phyloP scores from a whole-genome alignment of 1,140 invertebrate species.

The Diplogasteroides magnus region DNA sequence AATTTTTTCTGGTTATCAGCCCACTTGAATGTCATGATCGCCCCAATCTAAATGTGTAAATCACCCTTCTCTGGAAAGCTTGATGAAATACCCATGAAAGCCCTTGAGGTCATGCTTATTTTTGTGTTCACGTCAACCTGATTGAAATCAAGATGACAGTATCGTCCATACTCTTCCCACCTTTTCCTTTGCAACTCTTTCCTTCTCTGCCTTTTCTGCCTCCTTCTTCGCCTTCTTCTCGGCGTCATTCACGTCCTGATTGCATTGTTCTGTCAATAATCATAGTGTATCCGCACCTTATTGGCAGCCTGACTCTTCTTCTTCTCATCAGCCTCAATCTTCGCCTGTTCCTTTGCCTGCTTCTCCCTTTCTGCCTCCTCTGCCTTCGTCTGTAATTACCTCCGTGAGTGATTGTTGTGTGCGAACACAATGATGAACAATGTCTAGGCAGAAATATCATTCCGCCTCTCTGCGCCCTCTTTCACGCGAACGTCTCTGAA shows the following conservation, averaged over 20 bases:
- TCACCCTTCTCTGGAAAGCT: too few species aligned
- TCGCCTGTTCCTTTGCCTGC: neutral
- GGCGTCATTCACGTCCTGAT: neutral
- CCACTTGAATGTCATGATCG: too few species aligned
- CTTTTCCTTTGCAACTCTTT: neutral
- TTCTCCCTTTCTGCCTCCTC: neutral
- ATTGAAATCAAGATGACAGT: too few species aligned
- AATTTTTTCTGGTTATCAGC: too few species aligned
- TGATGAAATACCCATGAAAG: too few species aligned
- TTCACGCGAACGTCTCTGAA: too few species aligned
- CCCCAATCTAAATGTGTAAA: too few species aligned
- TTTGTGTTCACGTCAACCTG: too few species aligned
- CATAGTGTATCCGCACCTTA: neutral
- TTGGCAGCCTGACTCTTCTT: neutral
- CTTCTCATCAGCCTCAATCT: neutral
- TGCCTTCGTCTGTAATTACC: neutral
- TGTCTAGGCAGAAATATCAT: neutral
- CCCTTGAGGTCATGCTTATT: too few species aligned
- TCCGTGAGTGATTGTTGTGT: neutral
- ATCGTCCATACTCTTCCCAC: too few species aligned
- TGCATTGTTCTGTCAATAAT: neutral
- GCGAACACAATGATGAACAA: neutral
- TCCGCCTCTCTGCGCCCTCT: neutral
- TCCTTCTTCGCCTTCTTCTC: neutral
- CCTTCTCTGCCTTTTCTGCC: conserved; percentile 13